These are phyloP conservation scores for Lithobates pipiens DNA, from an alignment of 2,797 vertebrate species.

Conservation along the genomic window DNA sequence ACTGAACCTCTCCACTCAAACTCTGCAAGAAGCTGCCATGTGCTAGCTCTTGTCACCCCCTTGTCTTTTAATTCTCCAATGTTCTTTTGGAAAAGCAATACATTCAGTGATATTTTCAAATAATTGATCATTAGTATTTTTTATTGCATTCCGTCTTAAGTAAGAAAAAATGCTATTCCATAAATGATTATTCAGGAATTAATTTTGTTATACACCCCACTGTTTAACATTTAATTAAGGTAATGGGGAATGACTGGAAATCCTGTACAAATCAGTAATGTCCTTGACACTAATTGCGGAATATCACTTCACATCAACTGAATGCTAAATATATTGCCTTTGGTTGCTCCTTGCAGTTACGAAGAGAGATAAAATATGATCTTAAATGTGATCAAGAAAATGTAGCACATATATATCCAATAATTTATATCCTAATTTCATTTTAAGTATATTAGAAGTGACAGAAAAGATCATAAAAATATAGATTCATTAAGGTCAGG, in stretches of 20 bases:
- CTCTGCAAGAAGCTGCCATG: too few species aligned
- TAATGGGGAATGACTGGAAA: constrained; percentile 54
- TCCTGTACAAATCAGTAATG: constrained; percentile 48
- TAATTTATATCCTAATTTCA: constrained; percentile 34
- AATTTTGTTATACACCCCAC: constrained; percentile 38
- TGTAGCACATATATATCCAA: constrained; percentile 32
- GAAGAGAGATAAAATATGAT: constrained; percentile 29
- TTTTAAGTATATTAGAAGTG: constrained; percentile 50
- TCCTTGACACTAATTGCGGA: constrained; percentile 58
- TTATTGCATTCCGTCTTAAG: neutral
- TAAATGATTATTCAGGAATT: constrained; percentile 16
- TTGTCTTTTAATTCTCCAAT: neutral
- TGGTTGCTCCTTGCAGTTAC: constrained; percentile 35
- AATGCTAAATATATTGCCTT: constrained; percentile 54
- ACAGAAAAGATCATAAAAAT: constrained; percentile 30
- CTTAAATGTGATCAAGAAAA: constrained; percentile 43
- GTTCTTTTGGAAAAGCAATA: neutral
- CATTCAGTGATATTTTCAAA: neutral
- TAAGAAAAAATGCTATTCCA: constrained; percentile 9
- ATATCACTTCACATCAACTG: constrained; percentile 45
- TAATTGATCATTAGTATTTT: constrained; percentile 13
- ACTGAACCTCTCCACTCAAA: too few species aligned
- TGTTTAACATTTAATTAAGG: constrained; percentile 57
- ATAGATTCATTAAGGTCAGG: constrained; percentile 42
- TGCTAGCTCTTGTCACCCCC: too few species aligned